These are phyloP conservation scores for Apogon hyalosoma DNA, from an alignment of 2,797 vertebrate species.

Conservation along the genomic window DNA sequence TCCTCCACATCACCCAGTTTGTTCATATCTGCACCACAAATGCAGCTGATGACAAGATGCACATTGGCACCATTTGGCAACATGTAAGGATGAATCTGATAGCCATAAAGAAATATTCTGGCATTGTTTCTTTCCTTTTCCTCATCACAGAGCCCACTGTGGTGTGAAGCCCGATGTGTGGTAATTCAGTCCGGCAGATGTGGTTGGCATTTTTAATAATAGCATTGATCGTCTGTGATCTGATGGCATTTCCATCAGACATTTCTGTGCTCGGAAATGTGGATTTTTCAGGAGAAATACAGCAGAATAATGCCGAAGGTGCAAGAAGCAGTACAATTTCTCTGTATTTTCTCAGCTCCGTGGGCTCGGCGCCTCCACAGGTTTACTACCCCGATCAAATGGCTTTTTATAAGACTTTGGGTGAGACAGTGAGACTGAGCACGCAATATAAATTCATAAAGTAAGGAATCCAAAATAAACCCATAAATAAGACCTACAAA, in stretches of 20 bases:
- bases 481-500: conserved; percentile 29
- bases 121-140: conserved; percentile 19
- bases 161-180: conserved; percentile 25
- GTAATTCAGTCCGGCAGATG: conserved; percentile 52
- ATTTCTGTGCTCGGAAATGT: conserved; percentile 59
- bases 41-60: conserved; percentile 31
- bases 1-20: conserved; percentile 27
- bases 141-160: conserved; percentile 28
- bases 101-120: conserved; percentile 12
- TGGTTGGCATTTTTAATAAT: conserved; percentile 55
- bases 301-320: conserved; percentile 33
- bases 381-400: background rate
- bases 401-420: background rate
- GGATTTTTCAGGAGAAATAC: conserved; percentile 48
- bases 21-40: conserved; percentile 33
- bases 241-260: conserved; percentile 60
- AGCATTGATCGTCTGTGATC: conserved; percentile 57
- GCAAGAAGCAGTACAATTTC: background rate
- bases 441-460: conserved; percentile 3
- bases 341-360: conserved; percentile 9
- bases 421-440: no score
- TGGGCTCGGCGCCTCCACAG: background rate
- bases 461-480: conserved; percentile 25
- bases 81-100: conserved; percentile 20
- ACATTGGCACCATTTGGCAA: conserved; percentile 2